phyloP scores from a whole-genome alignment of 30 jellyfish, hydroid and myxozoan species.

The Catostylus mosaicus region DNA sequence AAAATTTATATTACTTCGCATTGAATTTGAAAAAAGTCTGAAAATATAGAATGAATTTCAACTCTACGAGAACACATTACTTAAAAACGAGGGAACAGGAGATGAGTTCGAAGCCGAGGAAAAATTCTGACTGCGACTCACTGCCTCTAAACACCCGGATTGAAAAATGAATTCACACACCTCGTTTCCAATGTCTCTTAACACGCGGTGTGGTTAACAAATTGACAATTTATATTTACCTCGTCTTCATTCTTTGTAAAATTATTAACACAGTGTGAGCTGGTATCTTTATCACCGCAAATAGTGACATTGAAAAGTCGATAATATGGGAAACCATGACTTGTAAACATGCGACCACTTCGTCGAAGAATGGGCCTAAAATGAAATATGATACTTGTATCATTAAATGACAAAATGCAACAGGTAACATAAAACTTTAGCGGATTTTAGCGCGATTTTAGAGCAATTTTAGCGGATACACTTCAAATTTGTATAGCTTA shows the following conservation, averaged over 20 bases:
- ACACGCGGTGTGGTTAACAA: background rate
- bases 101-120: too few species aligned
- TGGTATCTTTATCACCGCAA: constrained; percentile 58
- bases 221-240: background rate
- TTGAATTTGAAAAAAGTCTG: too few species aligned
- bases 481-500: too few species aligned
- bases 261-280: constrained; percentile 45
- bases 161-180: background rate
- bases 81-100: too few species aligned
- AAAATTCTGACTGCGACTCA: too few species aligned
- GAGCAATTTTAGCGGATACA: too few species aligned
- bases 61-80: too few species aligned
- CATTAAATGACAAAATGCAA: too few species aligned
- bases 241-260: constrained; percentile 52
- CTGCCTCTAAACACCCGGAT: background rate
- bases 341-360: constrained; percentile 62
- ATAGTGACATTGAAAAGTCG: constrained; percentile 65
- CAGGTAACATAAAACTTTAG: too few species aligned
- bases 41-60: too few species aligned
- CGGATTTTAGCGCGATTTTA: too few species aligned
- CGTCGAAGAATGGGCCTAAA: constrained; percentile 21
- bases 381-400: background rate
- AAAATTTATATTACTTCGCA: too few species aligned
- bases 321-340: constrained; percentile 78
- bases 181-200: background rate